phyloP scores from a whole-genome alignment of 2,888 invertebrate genomes.

The Marasmarcha lunaedactyla region DNA sequence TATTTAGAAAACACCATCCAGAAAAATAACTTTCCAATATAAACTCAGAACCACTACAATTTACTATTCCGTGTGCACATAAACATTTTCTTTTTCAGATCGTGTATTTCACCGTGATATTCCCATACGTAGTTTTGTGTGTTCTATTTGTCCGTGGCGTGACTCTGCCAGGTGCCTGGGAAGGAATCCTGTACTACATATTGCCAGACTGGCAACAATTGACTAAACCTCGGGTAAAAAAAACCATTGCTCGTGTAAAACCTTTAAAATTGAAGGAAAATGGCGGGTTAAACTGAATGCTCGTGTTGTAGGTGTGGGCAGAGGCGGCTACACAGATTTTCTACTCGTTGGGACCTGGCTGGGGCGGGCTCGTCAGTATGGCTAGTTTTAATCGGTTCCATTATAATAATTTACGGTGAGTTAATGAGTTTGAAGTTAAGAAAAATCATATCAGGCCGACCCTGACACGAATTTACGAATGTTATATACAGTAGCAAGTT shows the following conservation, averaged over 20 bases:
- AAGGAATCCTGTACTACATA: constrained; percentile 82
- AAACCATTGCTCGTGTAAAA: not conserved
- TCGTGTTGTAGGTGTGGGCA: constrained; percentile 80
- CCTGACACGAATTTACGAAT: not conserved
- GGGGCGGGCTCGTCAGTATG: constrained; percentile 88
- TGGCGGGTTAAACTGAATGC: not conserved
- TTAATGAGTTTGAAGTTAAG: no score
- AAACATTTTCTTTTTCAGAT: constrained; percentile 54
- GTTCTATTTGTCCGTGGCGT: constrained; percentile 81
- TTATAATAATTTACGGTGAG: constrained; percentile 75
- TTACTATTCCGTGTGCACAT: no score
- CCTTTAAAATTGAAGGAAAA: not conserved
- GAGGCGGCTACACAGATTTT: constrained; percentile 95
- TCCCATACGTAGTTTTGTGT: constrained; percentile 82
- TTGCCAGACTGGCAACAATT: constrained; percentile 84
- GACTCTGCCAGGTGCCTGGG: constrained; percentile 82
- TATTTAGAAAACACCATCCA: no score
- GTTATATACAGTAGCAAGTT: no score
- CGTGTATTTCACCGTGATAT: constrained; percentile 89
- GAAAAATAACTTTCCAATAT: no score
- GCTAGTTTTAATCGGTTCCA: constrained; percentile 85
- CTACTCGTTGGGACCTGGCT: constrained; percentile 89
- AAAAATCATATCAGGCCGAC: no score
- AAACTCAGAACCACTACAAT: no score
- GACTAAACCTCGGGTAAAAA: constrained; percentile 76